Evolutionary conservation across 1,140 invertebrate genomes (phyloP).

Genomic region (Leptinotarsa texana): DNA sequence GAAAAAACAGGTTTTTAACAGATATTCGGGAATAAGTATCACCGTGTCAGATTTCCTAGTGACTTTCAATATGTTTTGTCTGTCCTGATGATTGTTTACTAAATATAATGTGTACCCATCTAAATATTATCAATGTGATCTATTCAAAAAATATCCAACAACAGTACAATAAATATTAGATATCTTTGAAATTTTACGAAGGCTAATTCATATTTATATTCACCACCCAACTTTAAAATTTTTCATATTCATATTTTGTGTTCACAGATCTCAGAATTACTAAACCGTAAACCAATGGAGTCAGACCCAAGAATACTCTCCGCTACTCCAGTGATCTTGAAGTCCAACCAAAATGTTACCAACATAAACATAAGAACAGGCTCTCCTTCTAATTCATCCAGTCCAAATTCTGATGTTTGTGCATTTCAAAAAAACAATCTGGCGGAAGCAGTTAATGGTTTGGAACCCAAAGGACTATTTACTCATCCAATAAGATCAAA

Average conservation of each 20-base stretch:
- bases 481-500: slow-evolving; percentile 59
- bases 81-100: too few species aligned
- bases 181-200: too few species aligned
- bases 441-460: slow-evolving; percentile 56
- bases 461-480: slow-evolving; percentile 52
- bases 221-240: background rate
- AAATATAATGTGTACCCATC: too few species aligned
- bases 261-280: slow-evolving; percentile 51
- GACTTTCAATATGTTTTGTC: too few species aligned
- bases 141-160: too few species aligned
- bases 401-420: slow-evolving; percentile 56
- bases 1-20: too few species aligned
- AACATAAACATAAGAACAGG: slow-evolving; percentile 62
- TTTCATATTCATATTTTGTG: slow-evolving; percentile 11
- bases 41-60: too few species aligned
- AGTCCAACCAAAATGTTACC: slow-evolving; percentile 62
- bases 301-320: slow-evolving; percentile 36
- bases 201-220: too few species aligned
- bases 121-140: too few species aligned
- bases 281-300: slow-evolving; percentile 40
- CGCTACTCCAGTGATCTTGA: slow-evolving; percentile 50
- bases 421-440: slow-evolving; percentile 68
- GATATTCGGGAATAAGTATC: too few species aligned
- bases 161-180: too few species aligned
- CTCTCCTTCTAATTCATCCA: slow-evolving; percentile 47